phyloP scores from a whole-genome alignment of 2,113 vertebrate genomes.

The Murina feae region DNA sequence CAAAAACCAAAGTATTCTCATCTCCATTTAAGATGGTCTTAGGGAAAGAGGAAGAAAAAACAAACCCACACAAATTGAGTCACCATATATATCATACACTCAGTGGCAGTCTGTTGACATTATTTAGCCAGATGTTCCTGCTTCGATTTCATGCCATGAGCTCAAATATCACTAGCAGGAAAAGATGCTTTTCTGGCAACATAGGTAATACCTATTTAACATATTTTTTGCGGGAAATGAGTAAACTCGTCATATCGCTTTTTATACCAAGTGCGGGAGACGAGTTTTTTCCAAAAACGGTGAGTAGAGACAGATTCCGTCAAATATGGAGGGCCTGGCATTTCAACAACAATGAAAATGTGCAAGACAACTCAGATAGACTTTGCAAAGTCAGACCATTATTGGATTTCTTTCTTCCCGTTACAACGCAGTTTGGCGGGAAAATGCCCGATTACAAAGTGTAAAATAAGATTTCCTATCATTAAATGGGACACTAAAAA shows the following conservation, averaged over 20 bases:
- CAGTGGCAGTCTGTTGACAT: not conserved
- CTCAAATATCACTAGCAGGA: not conserved
- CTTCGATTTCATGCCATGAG: not conserved
- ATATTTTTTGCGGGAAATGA: too few relatives aligned
- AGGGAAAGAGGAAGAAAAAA: slow-evolving; percentile 19
- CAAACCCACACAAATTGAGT: not conserved
- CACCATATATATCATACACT: not conserved
- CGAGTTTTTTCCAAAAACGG: too few relatives aligned
- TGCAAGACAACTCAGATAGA: too few relatives aligned
- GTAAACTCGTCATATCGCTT: too few relatives aligned
- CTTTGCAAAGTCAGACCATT: too few relatives aligned
- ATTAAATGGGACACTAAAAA: not conserved
- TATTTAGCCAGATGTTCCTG: not conserved
- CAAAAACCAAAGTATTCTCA: slow-evolving; percentile 85
- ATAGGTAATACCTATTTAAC: not conserved
- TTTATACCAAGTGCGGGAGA: too few relatives aligned
- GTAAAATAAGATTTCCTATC: not conserved
- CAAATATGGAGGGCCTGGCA: too few relatives aligned
- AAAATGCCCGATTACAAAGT: too few relatives aligned
- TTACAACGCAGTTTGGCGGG: too few relatives aligned
- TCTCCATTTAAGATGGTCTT: slow-evolving; percentile 90
- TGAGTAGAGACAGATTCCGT: too few relatives aligned
- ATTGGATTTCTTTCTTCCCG: too few relatives aligned
- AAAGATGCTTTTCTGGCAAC: not conserved
- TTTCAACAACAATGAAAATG: too few relatives aligned